Percentiles rank a stretch among this genome's conserved stretches.
phyloP scores from a whole-genome alignment of 2,113 vertebrate genomes.

The Chiloscyllium plagiosum region DNA sequence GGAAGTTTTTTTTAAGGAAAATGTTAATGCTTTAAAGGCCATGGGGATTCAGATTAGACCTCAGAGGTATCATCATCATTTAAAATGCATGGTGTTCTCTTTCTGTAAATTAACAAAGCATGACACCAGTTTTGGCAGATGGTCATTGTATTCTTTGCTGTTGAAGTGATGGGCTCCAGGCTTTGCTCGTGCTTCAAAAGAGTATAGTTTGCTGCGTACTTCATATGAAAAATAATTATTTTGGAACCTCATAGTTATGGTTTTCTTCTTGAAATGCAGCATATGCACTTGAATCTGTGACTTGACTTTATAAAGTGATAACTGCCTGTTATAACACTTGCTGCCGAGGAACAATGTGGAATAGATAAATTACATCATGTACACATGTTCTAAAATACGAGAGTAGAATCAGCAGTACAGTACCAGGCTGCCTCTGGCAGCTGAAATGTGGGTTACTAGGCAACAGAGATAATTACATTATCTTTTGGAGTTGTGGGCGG shows the following conservation, averaged over 20 bases:
- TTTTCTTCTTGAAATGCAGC: not conserved
- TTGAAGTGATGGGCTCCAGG: not conserved
- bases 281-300: not conserved
- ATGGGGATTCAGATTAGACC: not conserved
- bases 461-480: slow-evolving; percentile 19
- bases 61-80: not conserved
- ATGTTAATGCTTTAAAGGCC: not conserved
- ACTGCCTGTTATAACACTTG: not conserved
- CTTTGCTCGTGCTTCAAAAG: not conserved
- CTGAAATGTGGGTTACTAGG: slow-evolving; percentile 24
- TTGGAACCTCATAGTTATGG: not conserved
- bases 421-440: not conserved
- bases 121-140: not conserved
- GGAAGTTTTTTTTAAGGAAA: not conserved
- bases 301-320: not conserved
- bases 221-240: not conserved
- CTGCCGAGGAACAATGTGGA: not conserved
- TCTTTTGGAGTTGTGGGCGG: not conserved
- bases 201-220: not conserved
- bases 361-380: not conserved
- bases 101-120: not conserved
- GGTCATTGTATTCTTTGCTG: not conserved
- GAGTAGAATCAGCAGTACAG: not conserved
- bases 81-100: not conserved
- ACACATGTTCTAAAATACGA: not conserved